Evolutionary conservation across 2,113 vertebrate genomes (phyloP).

Genomic region (Coturnix japonica): DNA sequence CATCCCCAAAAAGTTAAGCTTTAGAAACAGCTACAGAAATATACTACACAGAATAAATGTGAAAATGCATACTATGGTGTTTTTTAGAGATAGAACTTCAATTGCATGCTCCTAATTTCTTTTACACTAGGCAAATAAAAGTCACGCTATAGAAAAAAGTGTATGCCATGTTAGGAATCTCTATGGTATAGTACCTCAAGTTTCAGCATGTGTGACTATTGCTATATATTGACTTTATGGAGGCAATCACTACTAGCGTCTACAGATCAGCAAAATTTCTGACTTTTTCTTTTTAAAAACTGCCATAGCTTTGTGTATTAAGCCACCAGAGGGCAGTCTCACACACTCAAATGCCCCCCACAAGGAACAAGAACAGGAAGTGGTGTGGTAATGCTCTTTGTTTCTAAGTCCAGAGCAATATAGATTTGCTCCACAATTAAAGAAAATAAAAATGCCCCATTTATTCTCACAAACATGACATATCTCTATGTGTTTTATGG

Average conservation of each 20-base stretch:
- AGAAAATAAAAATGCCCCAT: not conserved
- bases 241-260: not conserved
- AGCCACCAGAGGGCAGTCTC: conserved; percentile 1
- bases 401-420: not conserved
- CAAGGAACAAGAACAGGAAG: not conserved
- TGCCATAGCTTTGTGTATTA: not conserved
- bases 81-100: not conserved
- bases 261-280: not conserved
- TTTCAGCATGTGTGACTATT: not conserved
- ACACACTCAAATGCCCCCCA: not conserved
- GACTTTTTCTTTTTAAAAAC: not conserved
- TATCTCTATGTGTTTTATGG: not conserved
- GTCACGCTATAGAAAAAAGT: not conserved
- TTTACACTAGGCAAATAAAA: not conserved
- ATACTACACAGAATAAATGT: not conserved
- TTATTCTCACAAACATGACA: not conserved
- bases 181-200: not conserved
- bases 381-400: not conserved
- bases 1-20: not conserved
- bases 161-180: not conserved
- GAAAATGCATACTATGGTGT: not conserved
- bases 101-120: not conserved
- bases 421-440: not conserved
- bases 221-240: not conserved
- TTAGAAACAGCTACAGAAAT: not conserved